Percentiles rank a stretch among this genome's conserved stretches.
Evolutionary conservation across 1,140 invertebrate genomes (phyloP).

Genomic region (Penaeus japonicus): DNA sequence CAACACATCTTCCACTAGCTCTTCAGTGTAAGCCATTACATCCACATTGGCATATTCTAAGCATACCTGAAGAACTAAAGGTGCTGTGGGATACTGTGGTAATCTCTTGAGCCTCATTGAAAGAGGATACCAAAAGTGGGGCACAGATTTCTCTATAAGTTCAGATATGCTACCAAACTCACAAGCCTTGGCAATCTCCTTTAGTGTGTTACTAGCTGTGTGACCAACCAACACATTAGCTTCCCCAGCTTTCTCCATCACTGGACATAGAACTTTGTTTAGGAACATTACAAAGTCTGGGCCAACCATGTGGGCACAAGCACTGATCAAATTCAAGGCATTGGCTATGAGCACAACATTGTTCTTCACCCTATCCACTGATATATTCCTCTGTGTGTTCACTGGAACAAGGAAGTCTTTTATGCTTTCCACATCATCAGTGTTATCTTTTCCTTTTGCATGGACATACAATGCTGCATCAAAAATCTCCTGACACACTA

Average conservation of each 20-base stretch:
- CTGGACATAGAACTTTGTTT: constrained; percentile 38
- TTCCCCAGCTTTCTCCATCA: constrained; percentile 50
- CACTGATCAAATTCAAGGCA: constrained; percentile 29
- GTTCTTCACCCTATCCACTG: constrained; percentile 19
- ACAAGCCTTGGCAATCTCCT: constrained; percentile 33
- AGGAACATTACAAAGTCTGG: constrained; percentile 34
- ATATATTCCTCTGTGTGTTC: constrained; percentile 10
- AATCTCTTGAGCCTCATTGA: constrained; percentile 35
- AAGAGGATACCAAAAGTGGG: constrained; percentile 51
- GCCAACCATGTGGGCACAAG: constrained; percentile 32
- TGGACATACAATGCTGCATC: neutral
- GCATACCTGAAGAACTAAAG: constrained; percentile 38
- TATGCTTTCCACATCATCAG: neutral
- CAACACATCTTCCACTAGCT: constrained; percentile 26
- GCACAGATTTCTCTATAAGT: constrained; percentile 38
- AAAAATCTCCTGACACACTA: constrained; percentile 16
- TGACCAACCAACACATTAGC: constrained; percentile 34
- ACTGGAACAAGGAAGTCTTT: neutral
- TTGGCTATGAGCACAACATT: constrained; percentile 38
- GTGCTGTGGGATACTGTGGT: constrained; percentile 35
- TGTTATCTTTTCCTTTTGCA: no score
- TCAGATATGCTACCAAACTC: constrained; percentile 15
- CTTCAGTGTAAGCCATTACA: constrained; percentile 29
- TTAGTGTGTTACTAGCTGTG: constrained; percentile 28
- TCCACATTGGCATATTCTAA: constrained; percentile 31